A percentile compares a stretch with the other conserved stretches of the same genome.
These are phyloP conservation scores for Dissostichus mawsoni DNA, from an alignment of 2,113 vertebrate species.

Conservation along the genomic window DNA sequence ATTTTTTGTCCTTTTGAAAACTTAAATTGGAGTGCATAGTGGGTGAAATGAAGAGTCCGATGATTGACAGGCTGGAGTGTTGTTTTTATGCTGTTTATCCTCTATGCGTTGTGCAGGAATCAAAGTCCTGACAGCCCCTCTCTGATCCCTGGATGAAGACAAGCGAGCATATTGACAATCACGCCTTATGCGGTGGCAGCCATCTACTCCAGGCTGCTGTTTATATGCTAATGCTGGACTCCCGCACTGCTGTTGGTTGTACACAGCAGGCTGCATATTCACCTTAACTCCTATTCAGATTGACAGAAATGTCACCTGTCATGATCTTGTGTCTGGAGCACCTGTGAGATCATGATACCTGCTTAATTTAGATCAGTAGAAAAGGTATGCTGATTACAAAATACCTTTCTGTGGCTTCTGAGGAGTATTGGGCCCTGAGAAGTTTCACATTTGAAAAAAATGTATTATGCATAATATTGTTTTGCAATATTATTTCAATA, in stretches of 20 bases:
- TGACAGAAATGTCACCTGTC: constrained; percentile 40
- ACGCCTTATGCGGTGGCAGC: constrained; percentile 42
- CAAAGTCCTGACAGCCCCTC: constrained; percentile 67
- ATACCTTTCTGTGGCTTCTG: not conserved
- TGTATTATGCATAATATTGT: too few species aligned
- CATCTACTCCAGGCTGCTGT: constrained; percentile 54
- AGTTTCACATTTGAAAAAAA: too few species aligned
- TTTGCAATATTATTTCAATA: too few species aligned
- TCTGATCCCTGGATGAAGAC: constrained; percentile 75
- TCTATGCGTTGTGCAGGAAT: constrained; percentile 60
- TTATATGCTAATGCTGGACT: constrained; percentile 73
- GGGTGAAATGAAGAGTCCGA: constrained; percentile 34
- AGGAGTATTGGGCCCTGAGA: too few species aligned
- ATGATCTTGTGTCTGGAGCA: constrained; percentile 19
- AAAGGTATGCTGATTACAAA: too few species aligned
- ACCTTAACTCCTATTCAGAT: constrained; percentile 20
- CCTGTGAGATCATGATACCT: constrained; percentile 12
- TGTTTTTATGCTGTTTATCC: constrained; percentile 74
- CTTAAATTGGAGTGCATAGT: constrained; percentile 39
- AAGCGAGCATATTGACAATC: constrained; percentile 71
- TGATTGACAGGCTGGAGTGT: constrained; percentile 58
- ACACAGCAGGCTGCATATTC: constrained; percentile 26
- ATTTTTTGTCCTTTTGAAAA: constrained; percentile 20
- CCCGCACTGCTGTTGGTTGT: constrained; percentile 15
- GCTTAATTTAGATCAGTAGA: constrained; percentile 30